These are phyloP conservation scores for Coleophora deauratella DNA, from an alignment of 2,888 invertebrate genomes.

Conservation along the genomic window DNA sequence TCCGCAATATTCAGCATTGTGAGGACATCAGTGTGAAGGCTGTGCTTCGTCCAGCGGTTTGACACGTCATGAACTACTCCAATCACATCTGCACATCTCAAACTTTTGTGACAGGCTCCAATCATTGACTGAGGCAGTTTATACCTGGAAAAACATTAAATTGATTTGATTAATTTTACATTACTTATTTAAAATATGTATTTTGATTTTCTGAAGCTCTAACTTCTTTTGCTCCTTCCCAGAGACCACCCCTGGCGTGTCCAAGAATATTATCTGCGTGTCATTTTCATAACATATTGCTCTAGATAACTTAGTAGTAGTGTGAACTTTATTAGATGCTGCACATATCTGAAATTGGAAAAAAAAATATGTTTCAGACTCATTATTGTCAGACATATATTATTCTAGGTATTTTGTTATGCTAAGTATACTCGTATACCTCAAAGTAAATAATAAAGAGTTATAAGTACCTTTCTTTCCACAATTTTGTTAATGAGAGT, in stretches of 20 bases:
- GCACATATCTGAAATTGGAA: slow-evolving; percentile 83
- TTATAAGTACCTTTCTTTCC: slow-evolving; percentile 78
- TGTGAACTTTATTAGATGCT: slow-evolving; percentile 93
- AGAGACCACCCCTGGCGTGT: slow-evolving; percentile 93
- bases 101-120: slow-evolving; percentile 71
- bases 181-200: too few relatives aligned
- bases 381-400: too few relatives aligned
- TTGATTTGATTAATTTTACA: too few relatives aligned
- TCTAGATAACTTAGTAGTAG: slow-evolving; percentile 82
- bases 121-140: slow-evolving; percentile 58
- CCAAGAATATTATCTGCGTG: slow-evolving; percentile 92
- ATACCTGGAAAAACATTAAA: slow-evolving; percentile 36
- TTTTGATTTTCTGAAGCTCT: slow-evolving; percentile 21
- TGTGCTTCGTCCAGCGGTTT: slow-evolving; percentile 78
- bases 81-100: slow-evolving; percentile 84
- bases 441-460: too few relatives aligned
- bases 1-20: slow-evolving; percentile 78
- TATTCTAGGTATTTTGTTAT: too few relatives aligned
- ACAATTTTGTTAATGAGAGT: slow-evolving; percentile 92
- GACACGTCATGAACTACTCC: slow-evolving; percentile 91
- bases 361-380: slow-evolving; percentile 1
- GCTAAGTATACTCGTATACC: too few relatives aligned
- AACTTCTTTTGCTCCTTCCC: slow-evolving; percentile 80
- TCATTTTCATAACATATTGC: slow-evolving; percentile 84
- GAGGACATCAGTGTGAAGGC: slow-evolving; percentile 80